A percentile compares a stretch with the other conserved stretches of the same genome.
These are phyloP conservation scores for Bombus haemorrhoidalis DNA, from an alignment of 1,140 invertebrate species.

Conservation along the genomic window DNA sequence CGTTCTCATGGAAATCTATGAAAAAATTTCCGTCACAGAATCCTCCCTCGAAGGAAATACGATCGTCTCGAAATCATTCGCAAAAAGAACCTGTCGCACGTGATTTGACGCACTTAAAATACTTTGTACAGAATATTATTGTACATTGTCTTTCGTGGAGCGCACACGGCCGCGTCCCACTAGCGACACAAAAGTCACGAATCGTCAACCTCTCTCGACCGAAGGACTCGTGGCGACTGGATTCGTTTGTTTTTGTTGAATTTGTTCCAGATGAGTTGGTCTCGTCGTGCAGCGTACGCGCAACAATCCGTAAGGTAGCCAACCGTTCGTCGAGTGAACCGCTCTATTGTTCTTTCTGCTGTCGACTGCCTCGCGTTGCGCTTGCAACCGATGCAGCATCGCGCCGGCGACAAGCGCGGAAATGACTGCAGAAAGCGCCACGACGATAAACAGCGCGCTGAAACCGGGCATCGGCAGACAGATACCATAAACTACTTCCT, in stretches of 20 bases:
- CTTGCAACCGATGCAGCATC: constrained; percentile 88
- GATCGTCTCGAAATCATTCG: background rate
- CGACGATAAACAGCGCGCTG: constrained; percentile 92
- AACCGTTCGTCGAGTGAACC: constrained; percentile 83
- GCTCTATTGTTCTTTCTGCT: constrained; percentile 79
- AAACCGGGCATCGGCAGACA: constrained; percentile 95
- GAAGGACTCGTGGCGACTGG: constrained; percentile 62
- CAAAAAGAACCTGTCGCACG: constrained; percentile 23
- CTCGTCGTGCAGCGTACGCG: constrained; percentile 81
- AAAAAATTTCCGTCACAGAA: background rate
- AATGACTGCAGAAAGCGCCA: constrained; percentile 92
- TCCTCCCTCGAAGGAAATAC: background rate
- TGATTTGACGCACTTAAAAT: constrained; percentile 75
- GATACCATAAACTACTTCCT: constrained; percentile 95
- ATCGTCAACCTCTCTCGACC: constrained; percentile 70
- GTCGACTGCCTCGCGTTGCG: constrained; percentile 86
- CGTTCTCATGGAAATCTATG: background rate
- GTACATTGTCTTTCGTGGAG: constrained; percentile 76
- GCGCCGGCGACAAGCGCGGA: constrained; percentile 91
- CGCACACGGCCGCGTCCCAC: constrained; percentile 7
- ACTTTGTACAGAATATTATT: constrained; percentile 81
- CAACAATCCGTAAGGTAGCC: constrained; percentile 88
- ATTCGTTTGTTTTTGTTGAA: constrained; percentile 65
- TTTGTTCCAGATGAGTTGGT: constrained; percentile 56
- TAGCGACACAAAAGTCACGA: background rate